These are phyloP conservation scores for Propsilocerus akamusi DNA, from an alignment of 1,140 invertebrate genomes.

Conservation along the genomic window DNA sequence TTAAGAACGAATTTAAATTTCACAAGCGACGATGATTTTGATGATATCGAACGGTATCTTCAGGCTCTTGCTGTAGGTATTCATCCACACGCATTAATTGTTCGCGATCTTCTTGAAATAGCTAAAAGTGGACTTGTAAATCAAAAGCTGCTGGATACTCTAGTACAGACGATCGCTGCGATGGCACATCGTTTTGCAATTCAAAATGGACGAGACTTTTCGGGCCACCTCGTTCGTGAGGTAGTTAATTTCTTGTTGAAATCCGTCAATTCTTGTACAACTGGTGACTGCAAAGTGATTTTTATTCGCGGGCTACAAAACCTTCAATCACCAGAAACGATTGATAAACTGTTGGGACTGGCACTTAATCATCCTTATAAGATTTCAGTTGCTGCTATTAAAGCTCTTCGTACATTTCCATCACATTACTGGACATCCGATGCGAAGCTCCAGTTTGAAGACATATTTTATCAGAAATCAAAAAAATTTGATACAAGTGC, in stretches of 20 bases:
- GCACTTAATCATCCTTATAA: slow-evolving; percentile 28
- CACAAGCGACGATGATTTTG: slow-evolving; percentile 30
- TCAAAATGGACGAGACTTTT: slow-evolving; percentile 11
- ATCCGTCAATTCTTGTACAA: slow-evolving; percentile 31
- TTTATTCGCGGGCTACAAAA: slow-evolving; percentile 49
- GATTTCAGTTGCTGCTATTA: slow-evolving; percentile 40
- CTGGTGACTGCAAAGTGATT: slow-evolving; percentile 32
- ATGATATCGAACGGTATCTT: slow-evolving; percentile 50
- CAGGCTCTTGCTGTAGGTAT: slow-evolving; percentile 46
- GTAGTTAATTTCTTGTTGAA: slow-evolving; percentile 28
- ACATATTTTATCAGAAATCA: slow-evolving; percentile 43
- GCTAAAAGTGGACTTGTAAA: slow-evolving; percentile 27
- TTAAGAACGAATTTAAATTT: slow-evolving; percentile 42
- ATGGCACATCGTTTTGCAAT: slow-evolving; percentile 30
- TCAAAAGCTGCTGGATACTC: slow-evolving; percentile 38
- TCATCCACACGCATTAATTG: slow-evolving; percentile 34
- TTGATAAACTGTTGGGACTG: slow-evolving; percentile 35
- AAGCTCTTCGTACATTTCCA: slow-evolving; percentile 37
- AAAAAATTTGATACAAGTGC: slow-evolving; percentile 47
- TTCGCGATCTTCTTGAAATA: slow-evolving; percentile 33
- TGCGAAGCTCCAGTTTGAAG: slow-evolving; percentile 25
- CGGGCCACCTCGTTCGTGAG: slow-evolving; percentile 23
- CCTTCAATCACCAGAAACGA: slow-evolving; percentile 31
- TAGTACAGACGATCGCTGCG: slow-evolving; percentile 40
- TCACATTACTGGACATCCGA: slow-evolving; percentile 18